Conservation (phyloP, 2,113 vertebrate genomes). For the Campylorhamphus procurvoides region DNA sequence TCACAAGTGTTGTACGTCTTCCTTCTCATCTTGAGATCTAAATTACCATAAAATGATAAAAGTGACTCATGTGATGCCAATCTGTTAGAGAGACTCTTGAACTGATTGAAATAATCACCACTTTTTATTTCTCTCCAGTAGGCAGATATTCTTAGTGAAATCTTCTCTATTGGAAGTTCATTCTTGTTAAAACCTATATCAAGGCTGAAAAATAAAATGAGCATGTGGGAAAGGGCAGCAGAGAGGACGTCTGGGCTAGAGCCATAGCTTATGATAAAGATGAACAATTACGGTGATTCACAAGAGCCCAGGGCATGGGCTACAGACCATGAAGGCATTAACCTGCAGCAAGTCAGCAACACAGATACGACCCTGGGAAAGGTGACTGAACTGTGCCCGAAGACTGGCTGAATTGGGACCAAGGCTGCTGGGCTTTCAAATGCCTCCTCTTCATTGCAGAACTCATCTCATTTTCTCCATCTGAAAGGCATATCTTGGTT, state of each 20-base stretch:
- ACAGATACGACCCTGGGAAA: neutral
- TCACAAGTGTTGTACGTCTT: conserved; percentile 33
- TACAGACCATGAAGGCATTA: neutral
- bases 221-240: neutral
- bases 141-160: neutral
- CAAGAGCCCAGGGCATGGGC: neutral
- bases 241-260: neutral
- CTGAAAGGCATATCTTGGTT: neutral
- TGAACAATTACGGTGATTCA: neutral
- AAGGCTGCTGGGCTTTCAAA: neutral
- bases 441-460: neutral
- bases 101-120: conserved; percentile 65
- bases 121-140: conserved; percentile 22
- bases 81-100: conserved; percentile 59
- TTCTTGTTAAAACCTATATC: neutral
- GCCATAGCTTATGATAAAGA: neutral
- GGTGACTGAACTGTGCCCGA: neutral
- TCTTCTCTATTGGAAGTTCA: conserved; percentile 10
- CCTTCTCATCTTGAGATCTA: conserved; percentile 26
- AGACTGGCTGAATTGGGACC: neutral
- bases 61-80: conserved; percentile 44
- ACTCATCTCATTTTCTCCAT: neutral
- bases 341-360: conserved; percentile 2
- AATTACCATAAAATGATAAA: conserved; percentile 48
- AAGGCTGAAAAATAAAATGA: neutral